Percentiles rank a stretch among this genome's conserved stretches.
These are phyloP conservation scores for Agrotis clavis DNA, from an alignment of 2,888 invertebrate genomes.

Conservation along the genomic window DNA sequence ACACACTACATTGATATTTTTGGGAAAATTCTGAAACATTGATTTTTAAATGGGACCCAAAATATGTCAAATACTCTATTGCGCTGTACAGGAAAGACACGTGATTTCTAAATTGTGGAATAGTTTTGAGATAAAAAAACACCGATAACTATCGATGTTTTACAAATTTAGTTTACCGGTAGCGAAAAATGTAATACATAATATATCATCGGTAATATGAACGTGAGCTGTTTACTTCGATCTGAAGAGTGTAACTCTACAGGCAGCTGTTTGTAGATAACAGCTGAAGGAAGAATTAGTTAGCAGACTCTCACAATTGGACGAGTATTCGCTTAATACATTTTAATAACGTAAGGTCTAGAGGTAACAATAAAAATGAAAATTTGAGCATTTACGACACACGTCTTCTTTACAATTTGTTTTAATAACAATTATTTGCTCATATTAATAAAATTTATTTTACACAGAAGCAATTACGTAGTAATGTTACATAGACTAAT, in stretches of 20 bases:
- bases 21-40: too few species aligned
- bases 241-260: neutral
- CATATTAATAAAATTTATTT: neutral
- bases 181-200: too few species aligned
- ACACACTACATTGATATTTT: too few species aligned
- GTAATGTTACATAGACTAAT: neutral
- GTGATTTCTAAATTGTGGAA: too few species aligned
- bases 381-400: slow-evolving; percentile 10
- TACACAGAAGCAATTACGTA: neutral
- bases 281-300: neutral
- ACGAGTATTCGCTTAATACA: slow-evolving; percentile 25
- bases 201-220: too few species aligned
- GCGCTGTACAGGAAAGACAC: too few species aligned
- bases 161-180: too few species aligned
- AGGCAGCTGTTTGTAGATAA: neutral
- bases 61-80: too few species aligned
- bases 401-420: neutral
- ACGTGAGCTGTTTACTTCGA: too few species aligned
- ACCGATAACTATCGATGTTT: too few species aligned
- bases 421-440: neutral
- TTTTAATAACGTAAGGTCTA: slow-evolving; percentile 14
- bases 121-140: too few species aligned
- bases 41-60: too few species aligned
- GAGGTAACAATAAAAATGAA: slow-evolving; percentile 4
- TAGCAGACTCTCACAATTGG: neutral